Conservation (phyloP, 1,140 invertebrate species). For the Brachionus asplanchnoidis region DNA sequence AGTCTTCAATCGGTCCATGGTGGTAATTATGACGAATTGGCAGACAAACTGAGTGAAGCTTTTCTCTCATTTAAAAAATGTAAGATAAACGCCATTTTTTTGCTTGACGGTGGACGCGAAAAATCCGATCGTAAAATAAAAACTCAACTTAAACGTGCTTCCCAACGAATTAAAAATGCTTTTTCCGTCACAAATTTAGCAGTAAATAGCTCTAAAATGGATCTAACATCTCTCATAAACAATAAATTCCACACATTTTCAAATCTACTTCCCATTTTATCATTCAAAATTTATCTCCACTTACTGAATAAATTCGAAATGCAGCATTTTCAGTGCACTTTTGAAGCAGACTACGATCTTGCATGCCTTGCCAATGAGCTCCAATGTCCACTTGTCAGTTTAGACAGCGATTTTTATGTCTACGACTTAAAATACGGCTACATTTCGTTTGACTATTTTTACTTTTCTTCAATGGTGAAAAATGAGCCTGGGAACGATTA, state of each 20-base stretch:
- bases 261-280: constrained; percentile 56
- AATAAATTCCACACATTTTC: neutral
- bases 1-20: constrained; percentile 24
- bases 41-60: neutral
- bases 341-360: constrained; percentile 79
- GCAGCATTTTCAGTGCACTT: constrained; percentile 67
- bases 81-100: constrained; percentile 68
- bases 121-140: constrained; percentile 68
- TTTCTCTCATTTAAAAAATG: constrained; percentile 69
- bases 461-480: constrained; percentile 47
- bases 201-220: neutral
- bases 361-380: constrained; percentile 70
- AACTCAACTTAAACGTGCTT: constrained; percentile 65
- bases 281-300: constrained; percentile 68
- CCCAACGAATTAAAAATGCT: constrained; percentile 62
- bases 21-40: constrained; percentile 27
- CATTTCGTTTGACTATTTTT: constrained; percentile 69
- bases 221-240: neutral
- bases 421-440: constrained; percentile 68
- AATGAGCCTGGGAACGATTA: neutral
- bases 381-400: constrained; percentile 75
- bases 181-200: constrained; percentile 45
- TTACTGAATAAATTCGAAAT: constrained; percentile 65
- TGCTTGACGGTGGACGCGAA: constrained; percentile 74
- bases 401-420: constrained; percentile 85